Percentiles rank a stretch among this genome's conserved stretches.
These are phyloP conservation scores for Enteromius fasciolatus DNA, from an alignment of 2,797 vertebrate genomes.

Conservation along the genomic window DNA sequence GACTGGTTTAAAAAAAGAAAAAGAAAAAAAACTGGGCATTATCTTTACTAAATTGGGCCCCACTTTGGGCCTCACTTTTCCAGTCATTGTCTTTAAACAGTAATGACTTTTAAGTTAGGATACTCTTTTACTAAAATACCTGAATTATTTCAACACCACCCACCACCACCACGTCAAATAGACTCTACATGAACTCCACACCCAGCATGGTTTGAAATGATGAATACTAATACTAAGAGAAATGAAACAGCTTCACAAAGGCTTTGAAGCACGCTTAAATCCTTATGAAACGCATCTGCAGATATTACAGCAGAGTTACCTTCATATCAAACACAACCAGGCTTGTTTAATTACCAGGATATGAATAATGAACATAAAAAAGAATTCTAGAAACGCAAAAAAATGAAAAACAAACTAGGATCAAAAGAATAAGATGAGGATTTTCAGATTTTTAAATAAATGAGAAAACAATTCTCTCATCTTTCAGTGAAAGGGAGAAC, in stretches of 20 bases:
- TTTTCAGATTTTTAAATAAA: conserved; percentile 14
- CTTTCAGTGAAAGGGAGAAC: conserved; percentile 23
- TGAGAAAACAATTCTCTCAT: conserved; percentile 5
- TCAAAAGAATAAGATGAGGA: neutral
- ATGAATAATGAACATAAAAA: neutral
- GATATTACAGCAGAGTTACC: neutral
- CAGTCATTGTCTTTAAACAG: conserved; percentile 11
- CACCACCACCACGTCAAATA: conserved; percentile 17
- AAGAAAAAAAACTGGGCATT: conserved; percentile 16
- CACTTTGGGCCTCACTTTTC: neutral
- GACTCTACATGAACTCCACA: neutral
- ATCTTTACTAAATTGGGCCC: conserved; percentile 14
- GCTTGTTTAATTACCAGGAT: conserved; percentile 7
- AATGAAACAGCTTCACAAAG: neutral
- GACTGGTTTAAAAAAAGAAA: conserved; percentile 40
- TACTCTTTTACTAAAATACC: conserved; percentile 9
- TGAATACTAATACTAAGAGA: conserved; percentile 15
- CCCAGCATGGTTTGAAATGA: conserved; percentile 37
- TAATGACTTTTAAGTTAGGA: conserved; percentile 23
- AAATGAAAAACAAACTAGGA: conserved; percentile 15
- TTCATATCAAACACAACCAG: conserved; percentile 3
- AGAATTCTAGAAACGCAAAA: conserved; percentile 7
- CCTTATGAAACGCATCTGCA: neutral
- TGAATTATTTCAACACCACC: conserved; percentile 37
- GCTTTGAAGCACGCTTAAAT: conserved; percentile 10